Base-by-base conservation (phyloP, 2,888 invertebrate species). In the Cataglyphis livida region DNA sequence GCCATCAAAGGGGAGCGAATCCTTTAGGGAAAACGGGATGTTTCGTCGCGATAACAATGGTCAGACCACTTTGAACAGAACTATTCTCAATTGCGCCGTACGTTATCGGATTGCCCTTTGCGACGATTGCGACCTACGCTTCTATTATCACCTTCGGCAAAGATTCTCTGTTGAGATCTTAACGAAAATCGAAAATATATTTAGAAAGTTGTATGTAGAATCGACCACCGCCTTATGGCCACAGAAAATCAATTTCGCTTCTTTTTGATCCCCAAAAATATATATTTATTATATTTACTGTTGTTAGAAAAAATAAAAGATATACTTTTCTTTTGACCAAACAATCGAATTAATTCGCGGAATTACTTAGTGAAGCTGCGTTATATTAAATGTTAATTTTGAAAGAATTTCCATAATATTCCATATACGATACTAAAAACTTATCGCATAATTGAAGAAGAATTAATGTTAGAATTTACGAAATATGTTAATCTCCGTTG, bases 51-150 rank as follows among this genome's bases (percentile, higher is more conserved):
- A 90, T 87, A 88, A 84, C 85, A 83, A 87, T 82, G 84, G 84
- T 59, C 78, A 44, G 78, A 71, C 71, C 70, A 71, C 78, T 79
- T 79, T 79, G 78, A 79, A 76, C 76, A 76, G 76, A 76, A 71
- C 78, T 71, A 79, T 71, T 79, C 84, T 75, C 81, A 83, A 83
- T 85, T 81, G 68, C 79, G 79, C 78, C 83, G 81, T 83, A 76
- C 84, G 79, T 89, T 85, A 84, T 84, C 85, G 87, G 83, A 88
- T 90, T 86, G 83, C 76, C 68, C 86, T 84, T 84, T 66, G 78
- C 83, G 89, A 79, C 73, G 82, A 81, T 84, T 79, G 84, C 62
- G 83, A 85, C 64, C 38, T 44, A 41, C 41, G 57, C 71, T 71
- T 54, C 59, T 35, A 59, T 71, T 79, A 79, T 79, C 78, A 59